A percentile compares a stretch with the other conserved stretches of the same genome.
phyloP scores from a whole-genome alignment of 2,113 vertebrate species.

The Silurus asotus region DNA sequence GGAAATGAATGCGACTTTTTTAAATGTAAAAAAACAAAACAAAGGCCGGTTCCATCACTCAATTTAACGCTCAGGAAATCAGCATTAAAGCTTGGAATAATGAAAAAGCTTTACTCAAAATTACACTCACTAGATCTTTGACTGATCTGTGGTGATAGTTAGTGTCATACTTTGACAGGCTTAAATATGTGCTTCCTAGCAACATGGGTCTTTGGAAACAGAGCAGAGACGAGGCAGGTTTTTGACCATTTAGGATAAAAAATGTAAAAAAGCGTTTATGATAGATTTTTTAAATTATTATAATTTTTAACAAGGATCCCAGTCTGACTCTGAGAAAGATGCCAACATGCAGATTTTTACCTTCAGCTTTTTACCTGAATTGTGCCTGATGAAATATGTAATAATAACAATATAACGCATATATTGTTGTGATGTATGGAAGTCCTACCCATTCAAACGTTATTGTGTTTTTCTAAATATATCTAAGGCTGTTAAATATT shows the following conservation, averaged over 20 bases:
- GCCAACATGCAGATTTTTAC: not conserved
- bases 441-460: not conserved
- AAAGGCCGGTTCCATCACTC: slow-evolving; percentile 19
- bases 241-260: not conserved
- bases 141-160: slow-evolving; percentile 20
- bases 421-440: not conserved
- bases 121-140: not conserved
- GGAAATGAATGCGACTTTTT: slow-evolving; percentile 33
- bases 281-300: not conserved
- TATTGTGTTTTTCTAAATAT: not conserved
- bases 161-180: not conserved
- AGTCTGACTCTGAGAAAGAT: not conserved
- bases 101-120: not conserved
- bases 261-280: not conserved
- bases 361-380: not conserved
- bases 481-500: not conserved
- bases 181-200: not conserved
- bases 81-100: not conserved
- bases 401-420: not conserved
- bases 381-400: not conserved
- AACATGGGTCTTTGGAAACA: not conserved
- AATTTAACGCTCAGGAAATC: slow-evolving; percentile 27
- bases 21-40: slow-evolving; percentile 3
- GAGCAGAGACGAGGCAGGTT: not conserved
- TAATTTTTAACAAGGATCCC: not conserved